A percentile compares a stretch with the other conserved stretches of the same genome.
phyloP scores from a whole-genome alignment of 1,140 invertebrate species.

The Rhizoglyphus robini region DNA sequence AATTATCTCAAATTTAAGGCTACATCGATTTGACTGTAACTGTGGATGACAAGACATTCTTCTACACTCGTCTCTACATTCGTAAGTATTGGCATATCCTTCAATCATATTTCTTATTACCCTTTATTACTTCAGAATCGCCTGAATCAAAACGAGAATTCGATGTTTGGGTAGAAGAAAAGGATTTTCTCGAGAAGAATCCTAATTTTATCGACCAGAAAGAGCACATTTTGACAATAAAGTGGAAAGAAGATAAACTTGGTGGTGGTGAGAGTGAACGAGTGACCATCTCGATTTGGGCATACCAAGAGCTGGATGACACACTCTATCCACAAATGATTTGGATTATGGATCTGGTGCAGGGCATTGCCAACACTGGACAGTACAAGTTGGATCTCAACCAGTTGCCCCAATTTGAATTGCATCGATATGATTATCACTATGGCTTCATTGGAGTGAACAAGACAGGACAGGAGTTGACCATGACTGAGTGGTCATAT shows the following conservation, averaged over 20 bases:
- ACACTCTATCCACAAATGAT: slow-evolving; percentile 26
- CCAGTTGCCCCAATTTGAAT: slow-evolving; percentile 46
- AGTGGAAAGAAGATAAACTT: slow-evolving; percentile 27
- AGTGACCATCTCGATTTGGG: slow-evolving; percentile 26
- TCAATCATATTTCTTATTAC: background rate
- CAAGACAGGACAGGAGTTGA: slow-evolving; percentile 51
- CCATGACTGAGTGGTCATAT: slow-evolving; percentile 73
- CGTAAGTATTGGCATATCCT: slow-evolving; percentile 42
- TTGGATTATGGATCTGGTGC: slow-evolving; percentile 25
- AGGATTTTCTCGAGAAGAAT: slow-evolving; percentile 8
- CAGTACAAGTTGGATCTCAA: slow-evolving; percentile 22
- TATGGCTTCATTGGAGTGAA: slow-evolving; percentile 84
- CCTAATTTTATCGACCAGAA: slow-evolving; percentile 8
- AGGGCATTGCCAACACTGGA: slow-evolving; percentile 16
- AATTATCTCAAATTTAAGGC: slow-evolving; percentile 36
- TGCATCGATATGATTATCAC: slow-evolving; percentile 47
- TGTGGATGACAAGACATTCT: slow-evolving; percentile 59
- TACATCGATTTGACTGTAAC: slow-evolving; percentile 75
- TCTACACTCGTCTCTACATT: slow-evolving; percentile 81
- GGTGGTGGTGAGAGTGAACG: slow-evolving; percentile 17
- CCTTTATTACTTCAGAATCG: slow-evolving; percentile 7
- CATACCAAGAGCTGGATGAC: slow-evolving; percentile 23
- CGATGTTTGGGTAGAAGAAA: slow-evolving; percentile 16
- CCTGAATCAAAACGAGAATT: slow-evolving; percentile 12
- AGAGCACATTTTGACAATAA: slow-evolving; percentile 11